Percentiles rank a stretch among this genome's conserved stretches.
phyloP scores from a whole-genome alignment of 2,797 vertebrate species.

The Sebastes itinus region DNA sequence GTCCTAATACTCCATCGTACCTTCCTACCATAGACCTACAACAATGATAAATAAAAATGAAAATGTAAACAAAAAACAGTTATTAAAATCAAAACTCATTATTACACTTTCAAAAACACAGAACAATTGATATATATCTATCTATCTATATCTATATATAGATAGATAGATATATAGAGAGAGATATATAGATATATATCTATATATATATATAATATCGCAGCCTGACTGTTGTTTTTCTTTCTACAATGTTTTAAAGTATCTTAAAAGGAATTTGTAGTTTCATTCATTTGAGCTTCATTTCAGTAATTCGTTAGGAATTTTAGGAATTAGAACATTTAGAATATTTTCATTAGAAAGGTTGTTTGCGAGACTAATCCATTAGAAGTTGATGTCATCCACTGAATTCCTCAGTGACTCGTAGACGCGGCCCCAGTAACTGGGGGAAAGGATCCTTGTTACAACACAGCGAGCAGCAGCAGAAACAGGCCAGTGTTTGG shows the following conservation, averaged over 20 bases:
- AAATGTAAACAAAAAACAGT: too few species aligned
- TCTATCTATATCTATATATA: fast-evolving
- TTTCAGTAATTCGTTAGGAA: not conserved
- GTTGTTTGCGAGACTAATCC: not conserved
- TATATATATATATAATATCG: not conserved
- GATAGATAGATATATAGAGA: too few species aligned
- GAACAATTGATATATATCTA: too few species aligned
- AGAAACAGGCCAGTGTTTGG: conserved; percentile 43
- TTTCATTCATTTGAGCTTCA: not conserved
- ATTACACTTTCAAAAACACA: too few species aligned
- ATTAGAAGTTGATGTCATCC: not conserved
- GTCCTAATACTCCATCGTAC: too few species aligned
- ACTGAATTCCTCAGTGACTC: conserved; percentile 30
- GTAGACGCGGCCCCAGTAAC: conserved; percentile 16
- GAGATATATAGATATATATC: too few species aligned
- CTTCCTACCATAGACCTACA: too few species aligned
- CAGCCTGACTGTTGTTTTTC: not conserved
- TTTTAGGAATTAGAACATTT: not conserved
- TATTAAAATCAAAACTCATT: too few species aligned
- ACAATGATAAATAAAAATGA: too few species aligned
- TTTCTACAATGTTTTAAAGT: not conserved
- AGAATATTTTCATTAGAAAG: not conserved
- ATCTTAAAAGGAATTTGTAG: not conserved
- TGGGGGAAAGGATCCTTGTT: not conserved
- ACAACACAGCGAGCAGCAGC: conserved; percentile 1